A percentile compares a stretch with the other conserved stretches of the same genome.
Evolutionary conservation across 2,888 invertebrate genomes (phyloP).

Genomic region (Andrena chrysosceles): DNA sequence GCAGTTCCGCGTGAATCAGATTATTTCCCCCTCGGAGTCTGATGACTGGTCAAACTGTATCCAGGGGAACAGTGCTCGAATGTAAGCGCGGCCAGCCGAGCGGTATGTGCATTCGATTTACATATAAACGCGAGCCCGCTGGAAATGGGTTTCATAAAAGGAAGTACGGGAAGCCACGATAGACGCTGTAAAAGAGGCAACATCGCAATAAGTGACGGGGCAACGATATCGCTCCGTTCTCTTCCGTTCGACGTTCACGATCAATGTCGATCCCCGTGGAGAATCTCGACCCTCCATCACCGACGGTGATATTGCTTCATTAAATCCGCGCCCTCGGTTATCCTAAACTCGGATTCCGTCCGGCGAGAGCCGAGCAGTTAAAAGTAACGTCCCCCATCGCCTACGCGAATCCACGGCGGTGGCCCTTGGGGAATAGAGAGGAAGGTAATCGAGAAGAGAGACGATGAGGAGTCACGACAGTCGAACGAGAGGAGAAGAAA

Average conservation of each 20-base stretch:
- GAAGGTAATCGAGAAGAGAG: not conserved
- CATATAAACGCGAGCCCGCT: conserved; percentile 46
- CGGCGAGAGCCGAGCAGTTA: too few species aligned
- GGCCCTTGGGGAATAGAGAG: not conserved
- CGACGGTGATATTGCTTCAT: not conserved
- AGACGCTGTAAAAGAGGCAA: conserved; percentile 19
- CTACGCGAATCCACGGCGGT: not conserved
- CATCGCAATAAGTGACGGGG: conserved; percentile 7
- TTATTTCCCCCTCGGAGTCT: conserved; percentile 41
- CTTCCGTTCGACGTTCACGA: not conserved
- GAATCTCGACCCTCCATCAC: not conserved
- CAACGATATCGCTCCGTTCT: conserved; percentile 14
- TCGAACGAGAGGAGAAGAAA: conserved; percentile 21
- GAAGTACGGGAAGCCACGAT: conserved; percentile 34
- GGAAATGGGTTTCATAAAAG: conserved; percentile 47
- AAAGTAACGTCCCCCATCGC: not conserved
- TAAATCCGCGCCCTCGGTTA: not conserved
- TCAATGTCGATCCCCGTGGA: not conserved
- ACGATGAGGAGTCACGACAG: not conserved
- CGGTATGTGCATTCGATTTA: conserved; percentile 49
- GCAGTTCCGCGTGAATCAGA: conserved; percentile 33
- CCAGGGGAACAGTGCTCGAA: conserved; percentile 16
- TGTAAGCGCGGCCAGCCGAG: conserved; percentile 25
- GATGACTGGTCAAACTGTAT: conserved; percentile 41
- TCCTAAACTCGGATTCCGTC: too few species aligned